phyloP scores from a whole-genome alignment of 2,888 invertebrate genomes.

The Drosophila rellima region DNA sequence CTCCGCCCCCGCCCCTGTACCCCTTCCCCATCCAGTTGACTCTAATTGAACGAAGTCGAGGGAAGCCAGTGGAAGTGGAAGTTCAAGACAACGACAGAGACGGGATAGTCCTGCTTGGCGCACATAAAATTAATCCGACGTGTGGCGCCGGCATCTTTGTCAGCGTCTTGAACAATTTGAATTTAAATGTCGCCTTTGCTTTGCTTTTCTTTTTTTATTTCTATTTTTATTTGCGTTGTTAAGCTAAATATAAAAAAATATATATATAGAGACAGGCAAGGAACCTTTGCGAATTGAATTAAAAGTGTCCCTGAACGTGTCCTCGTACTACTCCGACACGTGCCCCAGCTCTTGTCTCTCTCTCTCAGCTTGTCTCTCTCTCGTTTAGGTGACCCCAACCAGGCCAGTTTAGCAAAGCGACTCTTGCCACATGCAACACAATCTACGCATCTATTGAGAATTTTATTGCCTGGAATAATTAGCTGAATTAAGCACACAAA shows the following conservation, averaged over 20 bases:
- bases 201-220: constrained; percentile 40
- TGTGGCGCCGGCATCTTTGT: constrained; percentile 80
- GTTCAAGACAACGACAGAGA: not conserved
- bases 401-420: not conserved
- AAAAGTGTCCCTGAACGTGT: constrained; percentile 79
- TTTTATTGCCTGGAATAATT: constrained; percentile 80
- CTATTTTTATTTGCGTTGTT: constrained; percentile 64
- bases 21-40: constrained; percentile 12
- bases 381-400: constrained; percentile 43
- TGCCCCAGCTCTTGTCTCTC: constrained; percentile 14
- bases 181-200: constrained; percentile 76
- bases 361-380: not conserved
- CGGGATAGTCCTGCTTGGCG: constrained; percentile 50
- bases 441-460: constrained; percentile 75
- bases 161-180: constrained; percentile 79
- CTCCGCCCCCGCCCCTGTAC: not conserved
- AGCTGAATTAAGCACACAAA: constrained; percentile 79
- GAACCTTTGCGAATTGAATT: constrained; percentile 80
- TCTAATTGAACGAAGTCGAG: constrained; percentile 69
- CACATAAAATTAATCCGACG: constrained; percentile 84
- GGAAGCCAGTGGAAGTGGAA: constrained; percentile 18
- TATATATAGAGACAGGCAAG: constrained; percentile 42
- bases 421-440: constrained; percentile 29
- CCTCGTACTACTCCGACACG: constrained; percentile 58
- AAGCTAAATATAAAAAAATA: constrained; percentile 52